Percentiles rank a stretch among this genome's conserved stretches.
These are phyloP conservation scores for Knipowitschia caucasica DNA, from an alignment of 2,797 vertebrate species.

Conservation along the genomic window DNA sequence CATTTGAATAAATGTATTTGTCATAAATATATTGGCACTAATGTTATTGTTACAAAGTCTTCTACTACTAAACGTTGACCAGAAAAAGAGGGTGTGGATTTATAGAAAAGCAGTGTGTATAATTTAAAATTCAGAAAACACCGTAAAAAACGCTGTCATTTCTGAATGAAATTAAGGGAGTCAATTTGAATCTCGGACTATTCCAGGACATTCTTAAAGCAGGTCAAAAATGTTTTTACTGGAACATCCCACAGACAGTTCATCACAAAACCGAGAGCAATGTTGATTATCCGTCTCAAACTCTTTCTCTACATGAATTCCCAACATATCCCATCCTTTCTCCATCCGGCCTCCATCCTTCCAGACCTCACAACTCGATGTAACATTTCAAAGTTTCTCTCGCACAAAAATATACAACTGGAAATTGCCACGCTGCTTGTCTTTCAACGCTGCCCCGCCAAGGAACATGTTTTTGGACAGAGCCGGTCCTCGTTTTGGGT, in stretches of 20 bases:
- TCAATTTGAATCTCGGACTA: no score
- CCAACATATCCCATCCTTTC: slow-evolving; percentile 13
- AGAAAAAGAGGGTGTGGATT: no score
- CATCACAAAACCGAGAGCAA: background rate
- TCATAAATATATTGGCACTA: no score
- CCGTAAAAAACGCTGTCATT: no score
- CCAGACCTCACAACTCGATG: slow-evolving; percentile 19
- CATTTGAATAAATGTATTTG: no score
- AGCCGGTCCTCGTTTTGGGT: slow-evolving; percentile 26
- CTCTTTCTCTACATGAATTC: slow-evolving; percentile 11
- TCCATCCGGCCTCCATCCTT: background rate
- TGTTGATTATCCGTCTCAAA: slow-evolving; percentile 1
- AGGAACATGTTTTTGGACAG: slow-evolving; percentile 39
- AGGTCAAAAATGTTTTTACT: background rate
- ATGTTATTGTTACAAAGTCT: no score
- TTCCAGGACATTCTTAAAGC: no score
- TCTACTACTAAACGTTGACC: no score
- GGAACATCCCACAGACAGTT: background rate
- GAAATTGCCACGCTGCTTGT: slow-evolving; percentile 38
- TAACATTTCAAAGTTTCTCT: slow-evolving; percentile 26
- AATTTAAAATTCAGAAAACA: no score
- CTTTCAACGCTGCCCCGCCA: slow-evolving; percentile 23
- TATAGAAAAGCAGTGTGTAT: no score
- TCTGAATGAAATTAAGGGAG: no score
- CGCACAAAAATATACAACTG: slow-evolving; percentile 44